Conservation (phyloP, 2,797 vertebrate genomes). For the Varecia variegata region DNA sequence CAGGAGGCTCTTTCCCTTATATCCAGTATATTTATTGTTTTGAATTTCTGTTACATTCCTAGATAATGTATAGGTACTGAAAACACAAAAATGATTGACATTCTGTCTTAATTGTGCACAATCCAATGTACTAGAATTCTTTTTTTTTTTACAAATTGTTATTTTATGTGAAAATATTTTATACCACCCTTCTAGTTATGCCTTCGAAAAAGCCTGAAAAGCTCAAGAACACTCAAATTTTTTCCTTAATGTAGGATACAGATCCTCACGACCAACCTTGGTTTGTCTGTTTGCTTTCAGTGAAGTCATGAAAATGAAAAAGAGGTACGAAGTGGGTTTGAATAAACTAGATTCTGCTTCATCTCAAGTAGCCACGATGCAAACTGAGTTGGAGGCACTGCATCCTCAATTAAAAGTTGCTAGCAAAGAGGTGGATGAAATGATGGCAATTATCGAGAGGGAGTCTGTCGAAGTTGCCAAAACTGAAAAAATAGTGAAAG, state of each 20-base stretch:
- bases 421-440: slow-evolving; percentile 91
- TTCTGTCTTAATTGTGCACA: not conserved
- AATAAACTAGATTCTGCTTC: slow-evolving; percentile 92
- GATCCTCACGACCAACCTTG: not conserved
- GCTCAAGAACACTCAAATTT: not conserved
- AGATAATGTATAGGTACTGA: not conserved
- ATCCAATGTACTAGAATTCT: not conserved
- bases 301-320: slow-evolving; percentile 92
- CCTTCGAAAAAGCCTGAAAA: not conserved
- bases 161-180: not conserved
- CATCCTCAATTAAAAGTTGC: slow-evolving; percentile 91
- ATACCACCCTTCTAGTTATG: not conserved
- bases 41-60: not conserved
- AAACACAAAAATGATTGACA: not conserved
- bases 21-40: not conserved
- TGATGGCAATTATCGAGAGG: slow-evolving; percentile 90
- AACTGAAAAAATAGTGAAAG: slow-evolving; percentile 91
- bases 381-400: slow-evolving; percentile 90
- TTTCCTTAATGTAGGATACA: not conserved
- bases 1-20: not conserved
- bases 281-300: slow-evolving; percentile 76
- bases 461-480: slow-evolving; percentile 93
- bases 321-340: slow-evolving; percentile 91
- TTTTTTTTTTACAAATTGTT: slow-evolving; percentile 37
- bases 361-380: slow-evolving; percentile 91